These are phyloP conservation scores for Acanthosepion pharaonis DNA, from an alignment of 2,888 invertebrate genomes.

Conservation along the genomic window DNA sequence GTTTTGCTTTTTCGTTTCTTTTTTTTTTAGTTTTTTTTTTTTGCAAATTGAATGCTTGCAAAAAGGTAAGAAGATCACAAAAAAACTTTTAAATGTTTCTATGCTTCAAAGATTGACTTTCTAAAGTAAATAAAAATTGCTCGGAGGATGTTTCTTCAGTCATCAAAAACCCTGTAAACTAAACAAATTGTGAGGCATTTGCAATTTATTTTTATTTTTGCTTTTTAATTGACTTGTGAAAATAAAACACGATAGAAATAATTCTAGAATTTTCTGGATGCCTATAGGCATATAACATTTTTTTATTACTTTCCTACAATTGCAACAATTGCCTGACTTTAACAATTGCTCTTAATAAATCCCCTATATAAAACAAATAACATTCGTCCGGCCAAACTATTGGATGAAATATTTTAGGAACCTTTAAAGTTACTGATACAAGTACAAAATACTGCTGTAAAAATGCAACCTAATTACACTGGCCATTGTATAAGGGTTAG, in stretches of 20 bases:
- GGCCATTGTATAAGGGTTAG: too few relatives aligned
- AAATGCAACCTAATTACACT: too few relatives aligned
- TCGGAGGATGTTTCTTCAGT: not conserved
- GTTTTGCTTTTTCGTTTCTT: too few relatives aligned
- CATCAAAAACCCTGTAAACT: not conserved
- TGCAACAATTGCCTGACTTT: not conserved
- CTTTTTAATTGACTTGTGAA: not conserved
- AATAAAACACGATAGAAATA: not conserved
- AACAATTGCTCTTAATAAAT: not conserved
- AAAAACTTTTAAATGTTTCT: not conserved
- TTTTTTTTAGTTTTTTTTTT: too few relatives aligned
- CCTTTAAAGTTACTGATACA: too few relatives aligned
- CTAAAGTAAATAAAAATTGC: not conserved
- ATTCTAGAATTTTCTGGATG: not conserved
- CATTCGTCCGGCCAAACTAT: too few relatives aligned
- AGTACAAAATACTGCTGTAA: too few relatives aligned
- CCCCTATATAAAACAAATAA: not conserved
- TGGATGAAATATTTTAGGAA: too few relatives aligned
- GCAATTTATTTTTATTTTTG: not conserved
- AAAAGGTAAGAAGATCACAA: not conserved
- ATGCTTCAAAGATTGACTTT: not conserved
- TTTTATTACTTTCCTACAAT: not conserved
- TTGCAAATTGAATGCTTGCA: not conserved
- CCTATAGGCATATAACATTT: not conserved
- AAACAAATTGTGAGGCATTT: not conserved